Base-by-base conservation (phyloP, 2,797 vertebrate species). In the Nannoperca obscura region DNA sequence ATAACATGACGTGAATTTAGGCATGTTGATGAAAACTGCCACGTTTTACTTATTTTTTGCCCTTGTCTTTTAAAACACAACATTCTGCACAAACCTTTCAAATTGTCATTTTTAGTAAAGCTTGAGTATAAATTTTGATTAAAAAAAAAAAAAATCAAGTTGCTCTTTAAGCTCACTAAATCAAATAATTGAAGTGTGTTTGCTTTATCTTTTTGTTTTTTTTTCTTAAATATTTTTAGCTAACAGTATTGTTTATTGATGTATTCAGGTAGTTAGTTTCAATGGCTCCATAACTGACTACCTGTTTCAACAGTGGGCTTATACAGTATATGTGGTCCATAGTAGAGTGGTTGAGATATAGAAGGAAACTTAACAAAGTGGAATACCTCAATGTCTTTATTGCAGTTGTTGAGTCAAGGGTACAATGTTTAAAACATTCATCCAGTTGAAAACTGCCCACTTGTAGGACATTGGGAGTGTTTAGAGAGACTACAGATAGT, bases 311-410 rank as follows among this genome's bases (percentile, higher is more conserved):
- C 52, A 69, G 12, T 30, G 3, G 32, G 7, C 36, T 11, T 22
- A 62, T n/a, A 32, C 9, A 30, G 12, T 13, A 53, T 7, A 32
- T 34, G 14, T 10, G 7, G 2, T 59, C 6, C 4, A 3, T 1
- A 4, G 34, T 1, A 70, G 12, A 61, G 22, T 15, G 9, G 17
- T 20, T n/a, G 27, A 67, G 36, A 32, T 46, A 55, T 54, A 7
- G 20, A 86, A 84, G 32, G 42, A 88, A 69, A 84, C 22, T 10
- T 30, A 36, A 82, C 83, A 81, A 27, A 34, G 61, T 85, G 76
- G 92, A 93, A 88, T 94, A 96, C 93, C 95, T 95, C 81, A 95
- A 86, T 96, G 94, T 95, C 95, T 99, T 99, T 99, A 99, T 98
- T 99, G 96, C 96, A 95, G 95, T 95, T 95, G 95, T 94, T 95